These are phyloP conservation scores for Gobio occitaniae DNA, from an alignment of 2,797 vertebrate species.

Conservation along the genomic window DNA sequence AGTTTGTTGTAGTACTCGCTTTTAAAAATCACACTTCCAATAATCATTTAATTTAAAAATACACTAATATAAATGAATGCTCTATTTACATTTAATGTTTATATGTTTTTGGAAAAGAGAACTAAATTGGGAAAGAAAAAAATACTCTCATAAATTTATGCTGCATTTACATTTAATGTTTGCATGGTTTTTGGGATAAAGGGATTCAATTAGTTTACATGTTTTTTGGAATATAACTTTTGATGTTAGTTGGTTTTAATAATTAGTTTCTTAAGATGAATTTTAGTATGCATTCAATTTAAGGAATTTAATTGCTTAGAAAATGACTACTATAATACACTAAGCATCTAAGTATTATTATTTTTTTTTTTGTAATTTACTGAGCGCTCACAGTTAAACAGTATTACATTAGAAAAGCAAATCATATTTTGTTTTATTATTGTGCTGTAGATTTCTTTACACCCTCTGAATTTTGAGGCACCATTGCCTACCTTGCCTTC, in stretches of 20 bases:
- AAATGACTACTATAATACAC: background rate
- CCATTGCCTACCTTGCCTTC: background rate
- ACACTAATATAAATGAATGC: no score
- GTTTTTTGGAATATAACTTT: background rate
- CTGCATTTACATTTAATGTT: background rate
- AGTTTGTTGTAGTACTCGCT: background rate
- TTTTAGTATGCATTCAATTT: background rate
- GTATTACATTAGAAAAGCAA: background rate
- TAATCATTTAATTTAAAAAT: background rate
- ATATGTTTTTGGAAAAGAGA: background rate
- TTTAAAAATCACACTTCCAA: background rate
- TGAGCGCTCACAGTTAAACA: background rate
- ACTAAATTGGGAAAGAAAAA: background rate
- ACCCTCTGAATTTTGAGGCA: background rate
- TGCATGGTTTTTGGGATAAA: background rate
- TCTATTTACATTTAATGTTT: background rate
- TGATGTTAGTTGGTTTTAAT: background rate
- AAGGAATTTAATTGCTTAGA: background rate
- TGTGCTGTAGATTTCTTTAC: background rate
- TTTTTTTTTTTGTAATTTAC: background rate
- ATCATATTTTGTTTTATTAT: background rate
- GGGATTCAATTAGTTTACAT: background rate
- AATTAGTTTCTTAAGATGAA: background rate
- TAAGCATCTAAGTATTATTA: background rate
- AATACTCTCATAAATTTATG: no score